Base-by-base conservation (phyloP, 2,888 invertebrate genomes). In the Pollenia labialis region DNA sequence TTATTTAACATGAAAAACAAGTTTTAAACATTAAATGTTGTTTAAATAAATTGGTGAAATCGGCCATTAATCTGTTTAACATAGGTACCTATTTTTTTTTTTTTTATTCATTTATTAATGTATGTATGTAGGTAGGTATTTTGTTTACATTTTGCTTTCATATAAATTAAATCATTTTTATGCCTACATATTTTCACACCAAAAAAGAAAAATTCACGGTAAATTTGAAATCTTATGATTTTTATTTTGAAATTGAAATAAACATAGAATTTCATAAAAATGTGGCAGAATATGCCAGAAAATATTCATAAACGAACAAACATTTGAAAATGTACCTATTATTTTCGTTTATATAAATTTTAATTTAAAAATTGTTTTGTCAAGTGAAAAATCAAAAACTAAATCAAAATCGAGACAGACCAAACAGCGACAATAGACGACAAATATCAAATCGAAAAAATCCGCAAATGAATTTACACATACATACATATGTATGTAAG, bases 381-480 rank as follows among this genome's bases (percentile, higher is more conserved):
- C 48, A 68, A 48, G 9, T 68, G 50, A 42, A 18, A 60, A 52
- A 16, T 7, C 9, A 14, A 62, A 54, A 76, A 66, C 8, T 40
- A 60, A 48, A 74, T 14, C 18, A 23, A 81, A 52, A 68, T 46
- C 32, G n/a, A 76, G 44, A n/a, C 76, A 85, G 85, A 85, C 85
- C 72, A 11, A 76, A 58, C 44, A 76, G 81, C 85, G 85, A 52
- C 76, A 81, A 81, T 81, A 75, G 60, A 75, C 75, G 54, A 69
- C 54, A 54, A 56, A n/a, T 56, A 75, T 56, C 50, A 54, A n/a
- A 56, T 40, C 32, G 32, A 54, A 60, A 64, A 54, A 81, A 74
- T 69, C 16, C 46, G 8, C n/a, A 56, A 7, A 12, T 48, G 40
- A 18, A 48, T 69, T 71, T 50, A 60, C 23, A 80, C 58, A 56